Conservation (phyloP, 2,113 vertebrate genomes). For the Eublepharis macularius region DNA sequence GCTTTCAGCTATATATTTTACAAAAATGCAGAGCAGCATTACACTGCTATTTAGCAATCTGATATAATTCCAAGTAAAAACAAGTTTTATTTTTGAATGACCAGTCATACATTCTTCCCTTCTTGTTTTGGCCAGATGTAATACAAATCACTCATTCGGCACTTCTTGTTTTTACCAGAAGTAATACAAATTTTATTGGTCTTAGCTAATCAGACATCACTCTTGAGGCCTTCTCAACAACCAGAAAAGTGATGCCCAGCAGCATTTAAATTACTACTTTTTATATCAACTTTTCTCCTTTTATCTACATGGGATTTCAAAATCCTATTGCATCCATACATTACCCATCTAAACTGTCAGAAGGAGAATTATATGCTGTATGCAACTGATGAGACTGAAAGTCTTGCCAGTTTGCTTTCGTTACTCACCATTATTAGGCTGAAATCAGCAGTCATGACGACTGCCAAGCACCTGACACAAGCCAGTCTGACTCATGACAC, state of each 20-base stretch:
- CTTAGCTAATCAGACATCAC: constrained; percentile 7
- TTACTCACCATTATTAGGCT: constrained; percentile 8
- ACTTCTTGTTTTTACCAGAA: neutral
- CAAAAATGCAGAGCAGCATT: neutral
- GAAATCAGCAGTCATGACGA: constrained; percentile 8
- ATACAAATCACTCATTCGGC: neutral
- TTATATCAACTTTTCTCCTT: neutral
- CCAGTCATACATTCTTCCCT: neutral
- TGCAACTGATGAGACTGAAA: neutral
- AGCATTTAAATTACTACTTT: neutral
- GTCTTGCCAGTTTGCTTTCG: neutral
- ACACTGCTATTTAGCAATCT: neutral
- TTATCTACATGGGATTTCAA: neutral
- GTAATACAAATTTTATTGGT: neutral
- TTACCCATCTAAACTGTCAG: constrained; percentile 5
- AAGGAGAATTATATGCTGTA: constrained; percentile 1
- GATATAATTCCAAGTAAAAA: neutral
- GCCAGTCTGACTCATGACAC: neutral
- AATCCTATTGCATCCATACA: neutral
- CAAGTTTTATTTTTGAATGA: neutral
- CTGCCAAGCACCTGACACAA: constrained; percentile 5
- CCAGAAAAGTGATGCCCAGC: neutral
- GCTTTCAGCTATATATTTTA: neutral
- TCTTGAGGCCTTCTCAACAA: neutral
- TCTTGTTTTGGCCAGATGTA: neutral